phyloP scores from a whole-genome alignment of 2,888 invertebrate species.

The Conops quadrifasciatus region DNA sequence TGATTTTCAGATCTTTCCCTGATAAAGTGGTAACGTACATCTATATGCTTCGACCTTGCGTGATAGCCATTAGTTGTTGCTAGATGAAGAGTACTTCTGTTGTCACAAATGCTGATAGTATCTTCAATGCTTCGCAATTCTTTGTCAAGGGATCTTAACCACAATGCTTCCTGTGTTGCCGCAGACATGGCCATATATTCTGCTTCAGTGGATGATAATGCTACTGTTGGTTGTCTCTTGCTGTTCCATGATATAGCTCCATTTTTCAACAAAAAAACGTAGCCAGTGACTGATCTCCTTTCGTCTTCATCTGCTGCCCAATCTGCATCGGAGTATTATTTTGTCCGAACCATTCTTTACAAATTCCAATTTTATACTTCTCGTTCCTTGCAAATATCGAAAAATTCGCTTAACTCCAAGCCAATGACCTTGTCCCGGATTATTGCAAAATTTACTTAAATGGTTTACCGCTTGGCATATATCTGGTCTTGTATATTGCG shows the following conservation, averaged over 20 bases:
- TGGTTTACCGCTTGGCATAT: too few relatives aligned
- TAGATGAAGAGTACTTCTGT: conserved; percentile 7
- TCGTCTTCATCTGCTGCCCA: conserved; percentile 32
- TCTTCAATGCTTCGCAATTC: too few relatives aligned
- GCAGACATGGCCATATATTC: not conserved
- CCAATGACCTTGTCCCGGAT: too few relatives aligned
- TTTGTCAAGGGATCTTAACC: too few relatives aligned
- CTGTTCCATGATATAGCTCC: conserved; percentile 40
- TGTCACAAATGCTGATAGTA: not conserved
- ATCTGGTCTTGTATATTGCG: conserved; percentile 27
- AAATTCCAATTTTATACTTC: conserved; percentile 11
- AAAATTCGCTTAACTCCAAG: too few relatives aligned
- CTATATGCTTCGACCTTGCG: conserved; percentile 18
- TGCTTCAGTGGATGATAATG: conserved; percentile 37
- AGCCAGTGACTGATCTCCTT: too few relatives aligned
- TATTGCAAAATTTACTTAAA: too few relatives aligned
- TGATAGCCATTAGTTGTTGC: conserved; percentile 15
- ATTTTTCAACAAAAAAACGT: conserved; percentile 24
- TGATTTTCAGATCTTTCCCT: not conserved
- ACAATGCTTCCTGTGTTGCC: too few relatives aligned
- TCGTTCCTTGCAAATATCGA: too few relatives aligned
- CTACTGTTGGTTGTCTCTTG: conserved; percentile 39
- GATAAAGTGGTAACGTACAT: conserved; percentile 10
- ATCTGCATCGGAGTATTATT: conserved; percentile 7
- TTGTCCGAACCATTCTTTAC: too few relatives aligned